These are phyloP conservation scores for Picathartes gymnocephalus DNA, from an alignment of 2,113 vertebrate species.

Conservation along the genomic window DNA sequence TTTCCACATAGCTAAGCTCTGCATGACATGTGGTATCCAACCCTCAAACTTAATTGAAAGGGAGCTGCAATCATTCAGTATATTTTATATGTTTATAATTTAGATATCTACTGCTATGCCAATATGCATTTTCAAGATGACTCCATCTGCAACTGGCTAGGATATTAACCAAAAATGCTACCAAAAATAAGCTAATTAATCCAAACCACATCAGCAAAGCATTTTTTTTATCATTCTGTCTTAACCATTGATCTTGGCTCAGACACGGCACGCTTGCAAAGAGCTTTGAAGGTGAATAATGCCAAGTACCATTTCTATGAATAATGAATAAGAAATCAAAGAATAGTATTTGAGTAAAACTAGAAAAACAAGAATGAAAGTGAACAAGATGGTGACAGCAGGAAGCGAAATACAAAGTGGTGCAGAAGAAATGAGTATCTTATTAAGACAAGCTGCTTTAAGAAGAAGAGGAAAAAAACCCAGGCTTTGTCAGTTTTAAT, in stretches of 20 bases:
- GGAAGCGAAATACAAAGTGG: background rate
- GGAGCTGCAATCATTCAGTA: background rate
- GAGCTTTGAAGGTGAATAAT: slow-evolving; percentile 36
- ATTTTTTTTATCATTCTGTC: background rate
- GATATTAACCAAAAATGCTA: background rate
- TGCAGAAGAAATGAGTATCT: background rate
- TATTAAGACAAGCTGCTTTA: background rate
- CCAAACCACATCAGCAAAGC: background rate
- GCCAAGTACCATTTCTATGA: slow-evolving; percentile 28
- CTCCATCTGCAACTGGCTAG: background rate
- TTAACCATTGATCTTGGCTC: slow-evolving; percentile 39
- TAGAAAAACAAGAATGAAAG: slow-evolving; percentile 24
- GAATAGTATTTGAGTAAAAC: slow-evolving; percentile 16
- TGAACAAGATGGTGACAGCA: slow-evolving; percentile 20
- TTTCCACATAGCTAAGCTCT: background rate
- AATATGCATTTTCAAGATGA: background rate
- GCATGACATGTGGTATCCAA: background rate
- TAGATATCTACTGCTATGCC: background rate
- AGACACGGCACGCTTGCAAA: slow-evolving; percentile 21
- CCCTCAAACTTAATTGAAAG: background rate
- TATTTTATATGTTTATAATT: background rate
- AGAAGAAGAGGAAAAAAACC: background rate
- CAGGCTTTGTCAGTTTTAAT: background rate
- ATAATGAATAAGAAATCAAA: slow-evolving; percentile 56
- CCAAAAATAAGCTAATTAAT: background rate